Percentiles rank a stretch among this genome's conserved stretches.
These are phyloP conservation scores for Neopipo cinnamomea DNA, from an alignment of 2,113 vertebrate genomes.

Conservation along the genomic window DNA sequence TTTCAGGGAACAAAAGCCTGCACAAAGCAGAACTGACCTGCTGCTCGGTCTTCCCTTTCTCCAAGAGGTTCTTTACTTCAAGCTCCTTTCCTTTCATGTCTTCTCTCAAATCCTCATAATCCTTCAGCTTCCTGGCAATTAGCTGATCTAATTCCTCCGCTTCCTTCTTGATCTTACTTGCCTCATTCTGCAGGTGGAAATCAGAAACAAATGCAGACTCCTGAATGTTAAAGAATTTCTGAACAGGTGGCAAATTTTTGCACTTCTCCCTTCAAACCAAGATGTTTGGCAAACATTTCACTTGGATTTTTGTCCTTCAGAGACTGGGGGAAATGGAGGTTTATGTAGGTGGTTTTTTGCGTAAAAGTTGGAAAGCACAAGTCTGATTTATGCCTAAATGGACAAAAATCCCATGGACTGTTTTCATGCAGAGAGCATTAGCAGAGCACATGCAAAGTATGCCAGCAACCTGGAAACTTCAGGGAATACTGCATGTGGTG, in stretches of 20 bases:
- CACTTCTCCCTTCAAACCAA: background rate
- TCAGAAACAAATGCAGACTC: background rate
- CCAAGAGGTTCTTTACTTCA: slow-evolving; percentile 92
- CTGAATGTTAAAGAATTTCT: background rate
- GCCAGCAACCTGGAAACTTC: background rate
- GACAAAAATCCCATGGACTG: background rate
- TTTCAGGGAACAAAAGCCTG: background rate
- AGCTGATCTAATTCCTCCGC: slow-evolving; percentile 87
- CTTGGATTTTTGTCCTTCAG: background rate
- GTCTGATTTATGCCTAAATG: background rate
- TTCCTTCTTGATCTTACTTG: slow-evolving; percentile 92
- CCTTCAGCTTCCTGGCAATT: slow-evolving; percentile 88
- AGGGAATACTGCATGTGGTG: background rate
- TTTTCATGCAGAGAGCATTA: background rate
- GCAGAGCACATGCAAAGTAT: background rate
- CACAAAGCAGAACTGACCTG: slow-evolving; percentile 80
- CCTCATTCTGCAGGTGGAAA: slow-evolving; percentile 78
- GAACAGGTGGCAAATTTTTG: background rate
- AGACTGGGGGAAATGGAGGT: background rate
- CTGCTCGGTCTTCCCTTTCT: slow-evolving; percentile 93
- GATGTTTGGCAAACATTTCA: background rate
- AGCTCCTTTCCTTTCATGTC: slow-evolving; percentile 89
- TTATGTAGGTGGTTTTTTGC: background rate
- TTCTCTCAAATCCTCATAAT: slow-evolving; percentile 90
- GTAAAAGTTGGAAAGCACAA: background rate